phyloP scores from a whole-genome alignment of 2,113 vertebrate species.

The Macrotus californicus region DNA sequence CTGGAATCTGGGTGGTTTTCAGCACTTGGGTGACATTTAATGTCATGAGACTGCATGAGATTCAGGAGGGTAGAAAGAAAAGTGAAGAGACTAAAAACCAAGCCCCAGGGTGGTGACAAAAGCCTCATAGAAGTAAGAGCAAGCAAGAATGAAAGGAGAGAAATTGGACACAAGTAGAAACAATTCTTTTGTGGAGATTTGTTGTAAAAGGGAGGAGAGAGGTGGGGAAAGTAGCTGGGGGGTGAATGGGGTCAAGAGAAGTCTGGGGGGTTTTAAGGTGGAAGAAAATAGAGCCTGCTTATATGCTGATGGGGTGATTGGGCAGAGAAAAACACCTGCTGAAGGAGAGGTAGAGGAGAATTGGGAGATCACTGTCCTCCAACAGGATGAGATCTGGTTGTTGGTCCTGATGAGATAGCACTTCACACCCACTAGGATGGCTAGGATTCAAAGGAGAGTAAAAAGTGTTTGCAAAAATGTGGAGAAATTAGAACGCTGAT shows the following conservation, averaged over 20 bases:
- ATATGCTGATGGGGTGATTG: fast-evolving
- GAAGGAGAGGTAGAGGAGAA: background rate
- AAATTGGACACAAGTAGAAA: background rate
- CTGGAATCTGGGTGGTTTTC: no score
- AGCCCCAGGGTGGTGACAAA: background rate
- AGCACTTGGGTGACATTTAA: background rate
- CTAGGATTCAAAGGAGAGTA: background rate
- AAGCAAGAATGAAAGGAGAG: background rate
- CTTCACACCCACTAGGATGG: background rate
- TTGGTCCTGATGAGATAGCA: background rate
- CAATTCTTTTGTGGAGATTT: background rate
- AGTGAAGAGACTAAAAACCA: background rate
- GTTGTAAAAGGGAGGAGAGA: background rate
- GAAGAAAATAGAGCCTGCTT: background rate
- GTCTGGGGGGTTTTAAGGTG: background rate
- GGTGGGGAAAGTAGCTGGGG: background rate
- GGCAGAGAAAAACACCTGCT: background rate
- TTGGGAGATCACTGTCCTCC: background rate
- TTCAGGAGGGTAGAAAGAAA: background rate
- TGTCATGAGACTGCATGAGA: background rate
- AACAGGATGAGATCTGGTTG: background rate
- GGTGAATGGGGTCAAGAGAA: background rate
- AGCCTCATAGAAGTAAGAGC: background rate
- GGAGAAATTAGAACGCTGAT: background rate
- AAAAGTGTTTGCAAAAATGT: background rate